Base-by-base conservation (phyloP, 2,797 vertebrate genomes). In the Scolopax rusticola region DNA sequence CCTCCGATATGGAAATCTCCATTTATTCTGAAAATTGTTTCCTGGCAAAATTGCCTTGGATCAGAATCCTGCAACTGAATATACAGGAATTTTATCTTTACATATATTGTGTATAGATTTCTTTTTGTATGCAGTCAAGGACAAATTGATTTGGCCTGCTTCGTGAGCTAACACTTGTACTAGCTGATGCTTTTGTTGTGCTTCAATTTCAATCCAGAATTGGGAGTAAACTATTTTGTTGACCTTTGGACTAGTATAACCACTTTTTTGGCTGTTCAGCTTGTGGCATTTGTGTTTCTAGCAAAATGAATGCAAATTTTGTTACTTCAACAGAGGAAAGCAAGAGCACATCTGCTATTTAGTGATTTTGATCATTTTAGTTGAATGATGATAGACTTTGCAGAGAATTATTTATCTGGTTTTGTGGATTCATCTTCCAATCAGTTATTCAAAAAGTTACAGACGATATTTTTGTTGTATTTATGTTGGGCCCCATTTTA, bases 271-370 rank as follows among this genome's bases (percentile, higher is more conserved):
- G 69, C 67, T 86, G n/a, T 73, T 36, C 51, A 90, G 43, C 54
- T 88, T 82, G 54, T 92, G 36, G 27, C 30, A 88, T 86, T 93
- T 95, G 79, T 93, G 69, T 83, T 94, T 90, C 70, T 78, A 95
- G 80, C 41, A 65, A 94, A 95, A 84, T 77, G 18, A 89, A 94
- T 97, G 94, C 64, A 86, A 89, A 90, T 95, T 92, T 69, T 88
- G 28, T 81, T 86, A 89, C 69, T 95, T 94, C 87, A 93, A 81
- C 67, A 88, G 87, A 93, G 79, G 47, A 84, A 80, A 84, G 50
- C 69, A 84, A 86, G 65, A 91, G 38, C 85, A 90, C 94, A 96
- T 96, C 95, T 97, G 94, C 79, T 90, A 67, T 93, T 95, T 94
- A 93, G 67, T 1, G 12, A 67, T 93, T 95, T 91, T 95, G 87